Evolutionary conservation across 2,888 invertebrate species (phyloP).

Genomic region (Volucella inflata): DNA sequence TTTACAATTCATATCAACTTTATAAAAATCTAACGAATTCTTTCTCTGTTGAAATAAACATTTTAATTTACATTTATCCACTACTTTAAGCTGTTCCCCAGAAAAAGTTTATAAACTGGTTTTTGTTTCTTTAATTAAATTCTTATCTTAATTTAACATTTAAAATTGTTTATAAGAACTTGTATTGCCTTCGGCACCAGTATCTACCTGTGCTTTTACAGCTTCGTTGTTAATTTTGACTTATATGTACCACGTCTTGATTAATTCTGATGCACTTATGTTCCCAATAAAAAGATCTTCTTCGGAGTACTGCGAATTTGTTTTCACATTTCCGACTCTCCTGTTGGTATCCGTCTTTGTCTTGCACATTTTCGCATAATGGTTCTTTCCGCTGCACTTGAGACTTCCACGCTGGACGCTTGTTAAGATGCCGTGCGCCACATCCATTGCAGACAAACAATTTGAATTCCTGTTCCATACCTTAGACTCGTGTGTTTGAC

Average conservation of each 20-base stretch:
- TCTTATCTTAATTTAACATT: background rate
- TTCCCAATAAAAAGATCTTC: no score
- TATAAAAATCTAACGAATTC: constrained; percentile 21
- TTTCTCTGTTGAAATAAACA: constrained; percentile 30
- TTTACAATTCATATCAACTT: constrained; percentile 27
- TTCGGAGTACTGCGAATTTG: no score
- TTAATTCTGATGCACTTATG: no score
- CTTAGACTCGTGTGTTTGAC: background rate
- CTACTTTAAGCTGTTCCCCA: constrained; percentile 11
- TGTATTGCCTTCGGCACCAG: no score
- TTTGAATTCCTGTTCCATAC: no score
- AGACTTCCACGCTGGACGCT: background rate
- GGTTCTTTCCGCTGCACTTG: constrained; percentile 1
- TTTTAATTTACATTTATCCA: constrained; percentile 13
- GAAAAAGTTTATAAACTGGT: constrained; percentile 6
- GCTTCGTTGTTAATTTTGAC: no score
- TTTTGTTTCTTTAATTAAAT: background rate
- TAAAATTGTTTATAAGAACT: background rate
- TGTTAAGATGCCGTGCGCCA: background rate
- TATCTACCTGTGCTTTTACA: no score
- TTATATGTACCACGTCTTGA: no score
- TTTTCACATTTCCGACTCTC: no score
- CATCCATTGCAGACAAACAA: background rate
- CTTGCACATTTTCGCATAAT: background rate
- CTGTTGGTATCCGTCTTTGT: no score